Evolutionary conservation across 2,113 vertebrate genomes (phyloP), one percentile per base, ranked within the genome.

Genomic region (Anguilla rostrata): DNA sequence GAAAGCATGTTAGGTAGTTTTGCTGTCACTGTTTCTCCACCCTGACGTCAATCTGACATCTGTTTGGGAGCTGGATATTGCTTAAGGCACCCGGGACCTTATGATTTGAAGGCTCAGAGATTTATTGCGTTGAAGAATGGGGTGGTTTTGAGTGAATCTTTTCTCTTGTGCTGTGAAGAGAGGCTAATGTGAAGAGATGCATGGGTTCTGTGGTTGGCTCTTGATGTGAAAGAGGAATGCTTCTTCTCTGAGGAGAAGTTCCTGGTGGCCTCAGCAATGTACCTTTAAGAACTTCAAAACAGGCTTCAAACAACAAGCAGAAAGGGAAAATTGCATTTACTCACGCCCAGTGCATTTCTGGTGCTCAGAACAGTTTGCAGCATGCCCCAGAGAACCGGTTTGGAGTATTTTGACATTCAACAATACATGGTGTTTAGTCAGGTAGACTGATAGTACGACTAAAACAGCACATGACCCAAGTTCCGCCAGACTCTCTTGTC

Each of bases 331-430:
- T 78, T 9, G 15, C 86, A 85, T 80, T 22, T 84, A 88, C 83
- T 86, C 29, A 71, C 39, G 85, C 29, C 29, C 11, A 41, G 53
- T 60, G 63, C 85, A 80, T 90, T 85, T 56, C 75, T 43, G 39
- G 78, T 78, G 84, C 87, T 84, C 39, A 16, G 66, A 85, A 75
- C 86, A 78, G 3, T 84, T 87, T 85, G 41, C 63, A 49, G 12
- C 57, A 78, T 46, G 46, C 63, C 88, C 82, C 39, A 88, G 86
- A 82, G 87, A 92, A 90, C 90, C 89, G 85, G 92, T 92, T 92
- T 86, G 39, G 56, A 78, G 86, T 57, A 89, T 78, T 60, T 49
- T 75, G 81, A 63, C 78, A 83, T 90, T 88, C 84, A 83, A 87
- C 71, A 89, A 78, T 29, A 84, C 79, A 85, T 20, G 5, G 22